Base-by-base conservation (phyloP, 2,888 invertebrate genomes). In the Allolobophora icterica region DNA sequence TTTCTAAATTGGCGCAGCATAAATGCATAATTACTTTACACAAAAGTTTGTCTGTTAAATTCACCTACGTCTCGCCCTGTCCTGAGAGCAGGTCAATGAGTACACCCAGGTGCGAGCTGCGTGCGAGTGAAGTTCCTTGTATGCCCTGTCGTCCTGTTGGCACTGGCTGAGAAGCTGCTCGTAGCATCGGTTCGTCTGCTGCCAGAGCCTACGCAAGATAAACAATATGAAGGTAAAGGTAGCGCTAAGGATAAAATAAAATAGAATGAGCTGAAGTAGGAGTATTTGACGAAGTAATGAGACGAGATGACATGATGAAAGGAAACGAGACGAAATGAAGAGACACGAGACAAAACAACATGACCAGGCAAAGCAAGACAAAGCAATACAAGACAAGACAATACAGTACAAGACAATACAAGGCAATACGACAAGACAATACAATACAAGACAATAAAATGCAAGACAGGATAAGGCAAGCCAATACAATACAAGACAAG, bases 131-230 rank as follows among this genome's bases (percentile, higher is more conserved):
- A 89, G 89, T 52, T 89, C 89, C 19, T 33, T 33, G 45, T 35
- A 89, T 42, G 89, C 89, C 19, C 8, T 34, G 52, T 42, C 52
- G 89, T 89, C 89, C 45, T 34, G 24, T 38, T 52, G 89, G 52
- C 89, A 89, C 33, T 89, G 89, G 13, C 40, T 33, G 15, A 89
- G 42, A 3, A 89, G 89, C 89, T n/a, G 89, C 19, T 89, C 35
- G 33, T 89, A 89, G 33, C 89, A 89, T 33, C 45, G 52, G 89
- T 89, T 89, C 45, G 89, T 89, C 52, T 89, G 89, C 19, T 89
- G 89, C 89, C 89, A 89, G 11, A 89, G 89, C n/a, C 89, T 89
- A 34, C 40, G 19, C 35, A 84, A 24, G 15, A 71, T 30, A n/a
- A 30, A 71, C 71, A 71, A 71, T n/a, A 71, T n/a, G n/a, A n/a